phyloP scores from a whole-genome alignment of 2,113 vertebrate species.

The Dicaeum eximium region DNA sequence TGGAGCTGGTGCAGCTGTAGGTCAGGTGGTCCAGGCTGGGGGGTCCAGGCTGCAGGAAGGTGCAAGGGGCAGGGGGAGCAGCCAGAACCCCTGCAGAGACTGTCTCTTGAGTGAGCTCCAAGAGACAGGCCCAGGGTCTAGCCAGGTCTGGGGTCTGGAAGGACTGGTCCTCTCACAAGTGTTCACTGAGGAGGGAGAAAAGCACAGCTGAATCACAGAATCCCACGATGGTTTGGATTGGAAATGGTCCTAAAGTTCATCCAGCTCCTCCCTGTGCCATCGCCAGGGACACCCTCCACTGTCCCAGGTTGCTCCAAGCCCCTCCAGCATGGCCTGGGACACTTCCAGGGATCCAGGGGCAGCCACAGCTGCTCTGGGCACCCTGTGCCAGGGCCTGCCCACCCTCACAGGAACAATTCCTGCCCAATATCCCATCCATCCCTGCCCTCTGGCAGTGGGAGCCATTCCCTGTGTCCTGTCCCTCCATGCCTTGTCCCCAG shows the following conservation, averaged over 20 bases:
- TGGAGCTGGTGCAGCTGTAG: accelerated
- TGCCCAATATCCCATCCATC: background rate
- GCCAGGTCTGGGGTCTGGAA: background rate
- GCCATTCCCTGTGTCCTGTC: background rate
- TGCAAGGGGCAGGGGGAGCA: background rate
- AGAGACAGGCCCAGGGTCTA: background rate
- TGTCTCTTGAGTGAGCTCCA: background rate
- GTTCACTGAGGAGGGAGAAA: slow-evolving; percentile 19
- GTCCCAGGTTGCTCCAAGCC: accelerated
- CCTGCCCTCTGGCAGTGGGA: background rate
- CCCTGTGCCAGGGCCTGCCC: background rate
- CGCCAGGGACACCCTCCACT: background rate
- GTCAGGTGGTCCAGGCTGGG: accelerated
- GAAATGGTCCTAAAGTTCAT: background rate
- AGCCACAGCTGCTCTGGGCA: background rate
- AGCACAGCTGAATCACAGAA: background rate
- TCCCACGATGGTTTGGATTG: background rate
- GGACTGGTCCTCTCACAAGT: slow-evolving; percentile 39
- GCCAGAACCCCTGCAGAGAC: background rate
- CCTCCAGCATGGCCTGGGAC: accelerated
- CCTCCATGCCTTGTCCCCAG: background rate
- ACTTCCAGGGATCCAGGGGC: background rate
- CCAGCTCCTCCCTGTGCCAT: background rate
- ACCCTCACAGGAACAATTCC: background rate
- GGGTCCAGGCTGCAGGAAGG: background rate